Evolutionary conservation across 2,113 vertebrate species (phyloP), one percentile per base, ranked within the genome.

Genomic region (Phoenicopterus ruber): DNA sequence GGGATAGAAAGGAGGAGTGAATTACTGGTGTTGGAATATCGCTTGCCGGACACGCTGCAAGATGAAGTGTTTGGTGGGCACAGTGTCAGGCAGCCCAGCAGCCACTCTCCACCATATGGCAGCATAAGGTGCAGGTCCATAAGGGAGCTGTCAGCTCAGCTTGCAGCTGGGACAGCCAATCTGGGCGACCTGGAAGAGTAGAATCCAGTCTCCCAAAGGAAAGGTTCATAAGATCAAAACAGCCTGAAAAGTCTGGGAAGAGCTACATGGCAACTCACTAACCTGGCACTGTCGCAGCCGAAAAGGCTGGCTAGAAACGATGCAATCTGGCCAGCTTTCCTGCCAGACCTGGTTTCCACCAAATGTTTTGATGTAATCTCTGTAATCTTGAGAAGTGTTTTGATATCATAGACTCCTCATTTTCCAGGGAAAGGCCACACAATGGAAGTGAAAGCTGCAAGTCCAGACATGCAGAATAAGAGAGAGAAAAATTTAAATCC

Each of bases 361-460:
- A 94, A 85, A 85, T 61, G 52, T 65, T 96, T 85, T 89, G 78
- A 90, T 71, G 65, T 36, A 71, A 89, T 81, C 52, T 65, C 61
- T 93, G 44, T 32, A 85, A 76, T 82, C 66, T 16, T 57, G 11
- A 79, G 84, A 80, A 93, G 76, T 61, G 38, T 95, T 97, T 93
- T 76, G 69, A 55, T 94, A 82, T 46, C 84, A 79, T 2, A 85
- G 70, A 87, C 54, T 86, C n/a, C 52, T 87, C 26, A 44, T 94
- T 87, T 88, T 88, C 42, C 55, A 78, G 42, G 49, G 38, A 91
- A 77, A 92, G 34, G 7, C 31, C 54, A 82, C 34, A 65, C 6
- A 55, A 26, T 47, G 10, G 36, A 89, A 82, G 36, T 16, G 19
- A 85, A 93, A 87, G 28, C 12, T 57, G 31, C 31, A 79, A 61